phyloP scores from a whole-genome alignment of 2,797 vertebrate species.

The Taenioides sp. region DNA sequence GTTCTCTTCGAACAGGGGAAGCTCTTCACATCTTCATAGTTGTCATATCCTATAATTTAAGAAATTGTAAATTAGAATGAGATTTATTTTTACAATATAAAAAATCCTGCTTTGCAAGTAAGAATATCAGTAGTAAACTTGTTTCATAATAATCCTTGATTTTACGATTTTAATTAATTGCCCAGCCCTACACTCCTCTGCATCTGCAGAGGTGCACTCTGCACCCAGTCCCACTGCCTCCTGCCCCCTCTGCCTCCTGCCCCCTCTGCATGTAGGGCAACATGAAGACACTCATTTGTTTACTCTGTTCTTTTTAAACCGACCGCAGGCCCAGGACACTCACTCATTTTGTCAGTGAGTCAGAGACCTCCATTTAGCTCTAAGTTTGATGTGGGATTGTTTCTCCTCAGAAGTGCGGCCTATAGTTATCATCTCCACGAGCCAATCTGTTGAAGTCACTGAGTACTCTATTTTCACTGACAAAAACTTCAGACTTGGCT shows the following conservation, averaged over 20 bases:
- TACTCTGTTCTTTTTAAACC: not conserved
- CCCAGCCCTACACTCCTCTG: conserved; percentile 22
- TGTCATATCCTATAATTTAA: too few relatives aligned
- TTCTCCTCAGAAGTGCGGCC: conserved; percentile 21
- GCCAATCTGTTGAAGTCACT: conserved; percentile 28
- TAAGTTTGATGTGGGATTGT: not conserved
- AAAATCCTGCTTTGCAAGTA: too few relatives aligned
- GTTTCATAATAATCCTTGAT: too few relatives aligned
- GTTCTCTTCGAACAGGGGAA: too few relatives aligned
- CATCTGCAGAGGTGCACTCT: conserved; percentile 46
- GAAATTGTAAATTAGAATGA: too few relatives aligned
- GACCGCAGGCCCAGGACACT: not conserved
- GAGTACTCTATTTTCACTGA: not conserved
- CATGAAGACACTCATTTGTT: not conserved
- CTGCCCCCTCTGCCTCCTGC: conserved; percentile 5
- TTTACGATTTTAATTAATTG: too few relatives aligned
- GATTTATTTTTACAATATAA: too few relatives aligned
- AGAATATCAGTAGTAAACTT: too few relatives aligned
- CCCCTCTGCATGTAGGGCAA: conserved; percentile 16
- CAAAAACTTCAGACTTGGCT: not conserved
- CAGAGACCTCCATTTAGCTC: not conserved
- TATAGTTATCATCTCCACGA: conserved; percentile 28
- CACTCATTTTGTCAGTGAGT: not conserved
- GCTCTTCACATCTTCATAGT: too few relatives aligned
- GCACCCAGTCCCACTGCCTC: conserved; percentile 12